phyloP scores from a whole-genome alignment of 1,140 invertebrate species.

The Drosophila truncata region DNA sequence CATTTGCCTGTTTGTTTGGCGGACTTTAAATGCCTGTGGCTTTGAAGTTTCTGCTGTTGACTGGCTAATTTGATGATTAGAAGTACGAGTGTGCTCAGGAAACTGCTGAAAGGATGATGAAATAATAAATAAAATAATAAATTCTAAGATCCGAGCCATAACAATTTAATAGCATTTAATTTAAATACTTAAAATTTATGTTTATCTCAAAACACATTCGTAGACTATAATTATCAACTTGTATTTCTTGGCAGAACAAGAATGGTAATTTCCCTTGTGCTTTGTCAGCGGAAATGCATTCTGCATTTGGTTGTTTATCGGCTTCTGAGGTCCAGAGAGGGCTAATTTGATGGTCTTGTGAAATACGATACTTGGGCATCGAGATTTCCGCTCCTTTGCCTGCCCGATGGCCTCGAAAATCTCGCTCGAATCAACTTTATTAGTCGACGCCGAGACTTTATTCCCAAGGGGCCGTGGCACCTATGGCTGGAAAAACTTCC shows the following conservation, averaged over 20 bases:
- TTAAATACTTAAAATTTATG: neutral
- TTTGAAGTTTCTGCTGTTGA: constrained; percentile 33
- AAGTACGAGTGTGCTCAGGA: constrained; percentile 14
- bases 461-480: neutral
- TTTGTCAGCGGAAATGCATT: constrained; percentile 9
- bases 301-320: constrained; percentile 25
- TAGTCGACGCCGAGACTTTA: neutral
- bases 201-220: neutral
- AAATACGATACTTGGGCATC: constrained; percentile 48
- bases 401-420: constrained; percentile 21
- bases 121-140: neutral
- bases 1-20: constrained; percentile 22
- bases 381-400: constrained; percentile 37
- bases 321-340: constrained; percentile 32
- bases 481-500: constrained; percentile 9
- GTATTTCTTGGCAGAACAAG: neutral
- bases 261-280: neutral
- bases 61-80: constrained; percentile 53
- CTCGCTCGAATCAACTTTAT: constrained; percentile 30
- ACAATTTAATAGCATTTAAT: no score
- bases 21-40: constrained; percentile 40
- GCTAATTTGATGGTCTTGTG: constrained; percentile 58
- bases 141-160: neutral
- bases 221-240: neutral
- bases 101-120: neutral